Base-by-base conservation (phyloP, 2,888 invertebrate species). In the Chaetogeoica ovagalla region DNA sequence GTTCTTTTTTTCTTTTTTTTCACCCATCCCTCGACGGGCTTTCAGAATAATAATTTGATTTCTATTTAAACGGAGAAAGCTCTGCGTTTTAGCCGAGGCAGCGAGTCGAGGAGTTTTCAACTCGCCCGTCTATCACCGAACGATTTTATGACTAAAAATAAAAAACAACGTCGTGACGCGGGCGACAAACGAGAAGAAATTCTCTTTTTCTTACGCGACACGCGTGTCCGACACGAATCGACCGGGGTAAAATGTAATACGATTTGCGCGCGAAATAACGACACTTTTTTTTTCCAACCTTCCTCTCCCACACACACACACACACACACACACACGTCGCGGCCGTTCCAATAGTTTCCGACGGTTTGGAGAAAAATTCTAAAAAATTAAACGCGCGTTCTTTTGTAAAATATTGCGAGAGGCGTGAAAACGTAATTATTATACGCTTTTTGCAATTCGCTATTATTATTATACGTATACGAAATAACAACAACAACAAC, bases 11-110 rank as follows among this genome's bases (percentile, higher is more conserved):
- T 30, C 30, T 4, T 30, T 30, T 30, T 30, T 30, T 30, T 4
- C 30, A 1, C 4, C 30, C 30, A 1, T 30, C 30, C 30, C 30
- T 71, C 63, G 69, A 63, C 70, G 69, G 55, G 70, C 70, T 71
- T 79, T 79, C 70, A 75, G 65, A 60, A 60, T 69, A 71, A 79
- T 79, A 79, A 79, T 79, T 79, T 79, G 63, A 79, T 79, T 79
- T 71, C 71, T 70, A 63, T 70, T 79, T 79, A 79, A 70, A 77
- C 77, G 69, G 69, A 39, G 30, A 30, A 30, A 30, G 30, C 30
- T 4, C 48, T 7, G 52, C 77, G 77, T 70, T 62, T 62, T 30
- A 30, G 30, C 11, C 48, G 48, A 13, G 13, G 30, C 30, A 1
- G 30, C 30, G 1, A 1, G 48, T 13, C 48, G 59, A 62, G 52